Base-by-base conservation (phyloP, 1,140 invertebrate genomes). In the Brachionus paranguensis region DNA sequence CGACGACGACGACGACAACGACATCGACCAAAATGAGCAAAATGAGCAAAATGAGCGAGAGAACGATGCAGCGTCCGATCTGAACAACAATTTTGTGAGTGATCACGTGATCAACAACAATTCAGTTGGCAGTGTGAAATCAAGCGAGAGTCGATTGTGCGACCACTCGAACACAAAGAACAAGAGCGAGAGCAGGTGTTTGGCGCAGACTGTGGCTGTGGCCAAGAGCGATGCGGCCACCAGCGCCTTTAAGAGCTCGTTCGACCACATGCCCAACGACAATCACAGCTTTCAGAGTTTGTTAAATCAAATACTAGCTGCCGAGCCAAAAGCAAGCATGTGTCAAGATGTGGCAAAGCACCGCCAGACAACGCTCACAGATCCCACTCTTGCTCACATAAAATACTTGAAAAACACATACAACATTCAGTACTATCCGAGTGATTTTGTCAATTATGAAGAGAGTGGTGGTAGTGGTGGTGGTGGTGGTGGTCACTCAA, bases 341-440 rank as follows among this genome's bases (percentile, higher is more conserved):
- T n/a, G n/a, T n/a, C n/a, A n/a, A n/a, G n/a, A n/a, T n/a, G n/a
- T n/a, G n/a, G n/a, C n/a, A n/a, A n/a, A n/a, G n/a, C n/a, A n/a
- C n/a, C n/a, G n/a, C n/a, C n/a, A n/a, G n/a, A n/a, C n/a, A n/a
- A n/a, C n/a, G n/a, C n/a, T n/a, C n/a, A n/a, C n/a, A n/a, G 50
- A 79, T 64, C 8, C 55, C 33, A 37, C 33, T 2, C 33, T 81
- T 5, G 43, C n/a, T 5, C 33, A 81, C 2, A 81, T 81, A 1
- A 81, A 81, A 64, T 64, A 64, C 64, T n/a, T 81, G 5, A 81
- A 81, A 60, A 81, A 81, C 43, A 37, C 24, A 64, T 81, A 81
- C 64, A 81, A 81, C n/a, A 81, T 81, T 17, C 53, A 60, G 24
- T 81, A 64, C 24, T 81, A 65, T 68, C 78, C 78, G n/a, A 64